Percentiles rank a stretch among this genome's conserved stretches.
Conservation (phyloP, 1,140 invertebrate species). For the Drosophila funebris region DNA sequence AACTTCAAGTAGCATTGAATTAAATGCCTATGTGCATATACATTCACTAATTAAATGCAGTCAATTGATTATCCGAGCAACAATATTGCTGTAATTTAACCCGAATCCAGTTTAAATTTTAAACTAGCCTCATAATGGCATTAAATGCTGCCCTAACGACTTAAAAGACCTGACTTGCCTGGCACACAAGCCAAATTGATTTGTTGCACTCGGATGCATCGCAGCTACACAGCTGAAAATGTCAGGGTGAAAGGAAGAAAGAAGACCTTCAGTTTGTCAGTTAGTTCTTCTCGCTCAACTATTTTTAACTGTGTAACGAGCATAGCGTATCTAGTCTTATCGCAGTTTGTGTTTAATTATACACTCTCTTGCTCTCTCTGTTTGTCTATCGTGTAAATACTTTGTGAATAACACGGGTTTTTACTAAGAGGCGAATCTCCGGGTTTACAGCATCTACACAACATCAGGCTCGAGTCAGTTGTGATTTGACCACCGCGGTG, state of each 20-base stretch:
- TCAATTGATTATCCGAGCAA: not conserved
- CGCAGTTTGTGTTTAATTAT: constrained; percentile 3
- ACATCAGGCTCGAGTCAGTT: constrained; percentile 63
- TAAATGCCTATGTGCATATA: constrained; percentile 17
- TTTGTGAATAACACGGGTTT: constrained; percentile 44
- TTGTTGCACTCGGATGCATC: constrained; percentile 41
- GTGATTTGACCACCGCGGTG: constrained; percentile 43
- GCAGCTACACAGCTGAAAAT: constrained; percentile 22
- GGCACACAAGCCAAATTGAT: constrained; percentile 34
- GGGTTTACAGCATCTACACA: constrained; percentile 9
- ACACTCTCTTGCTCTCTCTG: not conserved
- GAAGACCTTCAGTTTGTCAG: not conserved
- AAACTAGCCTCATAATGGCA: constrained; percentile 12
- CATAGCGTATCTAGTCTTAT: constrained; percentile 43
- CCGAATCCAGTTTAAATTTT: constrained; percentile 10
- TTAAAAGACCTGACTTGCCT: not conserved
- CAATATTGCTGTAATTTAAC: not conserved
- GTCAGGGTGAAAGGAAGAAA: not conserved
- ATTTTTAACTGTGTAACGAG: constrained; percentile 38
- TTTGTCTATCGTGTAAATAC: not conserved
- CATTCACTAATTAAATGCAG: constrained; percentile 29
- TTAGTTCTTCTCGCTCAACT: constrained; percentile 22
- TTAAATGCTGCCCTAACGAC: constrained; percentile 10
- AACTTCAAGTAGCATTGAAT: not conserved
- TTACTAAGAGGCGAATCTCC: constrained; percentile 22